Percentiles rank a stretch among this genome's conserved stretches.
These are phyloP conservation scores for Chirona hameri DNA, from an alignment of 2,888 invertebrate genomes.

Conservation along the genomic window DNA sequence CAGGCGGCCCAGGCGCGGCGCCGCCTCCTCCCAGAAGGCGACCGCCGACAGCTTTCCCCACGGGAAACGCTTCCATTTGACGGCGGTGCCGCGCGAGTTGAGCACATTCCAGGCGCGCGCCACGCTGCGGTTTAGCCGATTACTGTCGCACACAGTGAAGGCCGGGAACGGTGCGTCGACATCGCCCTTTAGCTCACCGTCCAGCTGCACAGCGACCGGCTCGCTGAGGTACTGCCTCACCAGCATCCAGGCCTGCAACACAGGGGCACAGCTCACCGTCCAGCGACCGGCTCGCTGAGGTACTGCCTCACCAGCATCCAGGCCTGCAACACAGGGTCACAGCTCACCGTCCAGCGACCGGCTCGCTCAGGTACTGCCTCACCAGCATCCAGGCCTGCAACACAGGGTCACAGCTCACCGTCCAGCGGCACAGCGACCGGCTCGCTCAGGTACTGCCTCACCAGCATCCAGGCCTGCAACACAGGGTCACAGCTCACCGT, in stretches of 20 bases:
- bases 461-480: too few species aligned
- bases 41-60: neutral
- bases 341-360: neutral
- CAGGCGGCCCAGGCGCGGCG: neutral
- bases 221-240: neutral
- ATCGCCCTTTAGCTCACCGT: neutral
- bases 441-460: too few species aligned
- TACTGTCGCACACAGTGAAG: constrained; percentile 5
- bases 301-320: too few species aligned
- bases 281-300: too few species aligned
- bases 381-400: too few species aligned
- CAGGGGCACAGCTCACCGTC: too few species aligned
- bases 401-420: too few species aligned
- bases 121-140: neutral
- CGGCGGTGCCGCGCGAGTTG: neutral
- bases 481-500: too few species aligned
- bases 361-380: neutral
- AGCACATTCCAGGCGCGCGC: neutral
- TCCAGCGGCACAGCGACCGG: too few species aligned
- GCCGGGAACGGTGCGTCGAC: neutral
- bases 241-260: neutral
- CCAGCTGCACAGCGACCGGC: neutral
- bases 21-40: neutral
- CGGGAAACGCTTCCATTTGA: neutral
- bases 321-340: too few species aligned